Conservation (phyloP, 2,113 vertebrate genomes). For the Prolemur simus region DNA sequence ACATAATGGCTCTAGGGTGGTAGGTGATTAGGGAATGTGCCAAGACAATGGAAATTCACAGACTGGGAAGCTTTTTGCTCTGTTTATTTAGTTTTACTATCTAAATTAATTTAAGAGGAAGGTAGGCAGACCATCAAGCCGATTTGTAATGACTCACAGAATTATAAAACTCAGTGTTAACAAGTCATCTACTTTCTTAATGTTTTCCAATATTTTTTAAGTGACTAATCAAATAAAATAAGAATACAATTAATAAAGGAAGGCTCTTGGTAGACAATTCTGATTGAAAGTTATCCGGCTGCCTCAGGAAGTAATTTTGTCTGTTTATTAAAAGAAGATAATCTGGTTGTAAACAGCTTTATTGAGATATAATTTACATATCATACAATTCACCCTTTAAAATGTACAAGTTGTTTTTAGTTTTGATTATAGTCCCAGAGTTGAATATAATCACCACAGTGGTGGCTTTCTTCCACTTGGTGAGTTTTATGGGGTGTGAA, state of each 20-base stretch:
- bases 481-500: not conserved
- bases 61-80: not conserved
- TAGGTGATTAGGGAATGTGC: not conserved
- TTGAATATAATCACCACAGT: not conserved
- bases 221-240: not conserved
- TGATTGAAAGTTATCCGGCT: not conserved
- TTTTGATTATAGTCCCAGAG: not conserved
- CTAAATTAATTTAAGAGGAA: not conserved
- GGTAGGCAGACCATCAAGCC: not conserved
- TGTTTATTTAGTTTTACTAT: not conserved
- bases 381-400: not conserved
- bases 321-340: not conserved
- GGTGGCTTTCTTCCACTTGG: not conserved
- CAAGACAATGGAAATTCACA: not conserved
- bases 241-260: not conserved
- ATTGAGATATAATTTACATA: not conserved
- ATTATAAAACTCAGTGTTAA: not conserved
- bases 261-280: not conserved
- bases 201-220: not conserved
- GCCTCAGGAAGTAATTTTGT: not conserved
- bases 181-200: not conserved
- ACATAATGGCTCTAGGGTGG: not conserved
- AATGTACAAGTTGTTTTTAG: not conserved
- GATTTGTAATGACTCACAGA: not conserved
- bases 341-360: not conserved